Evolutionary conservation across 2,888 invertebrate genomes (phyloP).

Genomic region (Ferrisia virgata): DNA sequence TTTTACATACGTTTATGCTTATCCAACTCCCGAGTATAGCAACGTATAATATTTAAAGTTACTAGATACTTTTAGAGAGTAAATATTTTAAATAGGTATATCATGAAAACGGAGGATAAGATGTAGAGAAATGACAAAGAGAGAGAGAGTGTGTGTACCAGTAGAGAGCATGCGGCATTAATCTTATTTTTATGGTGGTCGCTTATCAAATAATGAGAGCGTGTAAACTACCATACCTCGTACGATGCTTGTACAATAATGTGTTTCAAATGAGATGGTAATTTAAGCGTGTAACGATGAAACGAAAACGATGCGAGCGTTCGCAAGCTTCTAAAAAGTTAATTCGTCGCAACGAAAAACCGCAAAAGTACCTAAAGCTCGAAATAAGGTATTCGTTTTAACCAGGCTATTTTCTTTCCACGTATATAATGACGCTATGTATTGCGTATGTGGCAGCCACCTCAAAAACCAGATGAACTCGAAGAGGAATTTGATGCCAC

Average conservation of each 20-base stretch:
- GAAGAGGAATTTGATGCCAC: conserved; percentile 38
- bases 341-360: background rate
- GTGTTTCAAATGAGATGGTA: conserved; percentile 32
- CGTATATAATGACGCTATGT: background rate
- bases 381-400: background rate
- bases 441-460: background rate
- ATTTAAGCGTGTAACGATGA: background rate
- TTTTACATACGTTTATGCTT: too few species aligned
- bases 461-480: conserved; percentile 30
- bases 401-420: background rate
- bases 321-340: background rate
- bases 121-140: background rate
- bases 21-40: too few species aligned
- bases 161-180: background rate
- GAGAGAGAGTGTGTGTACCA: background rate
- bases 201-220: conserved; percentile 31
- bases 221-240: conserved; percentile 19
- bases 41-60: background rate
- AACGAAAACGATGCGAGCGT: too few species aligned
- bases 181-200: conserved; percentile 24
- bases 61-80: background rate
- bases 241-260: too few species aligned
- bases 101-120: background rate
- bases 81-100: too few species aligned
- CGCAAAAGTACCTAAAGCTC: background rate